Conservation (phyloP, 2,888 invertebrate genomes). For the Rhagophthalmus giganteus region DNA sequence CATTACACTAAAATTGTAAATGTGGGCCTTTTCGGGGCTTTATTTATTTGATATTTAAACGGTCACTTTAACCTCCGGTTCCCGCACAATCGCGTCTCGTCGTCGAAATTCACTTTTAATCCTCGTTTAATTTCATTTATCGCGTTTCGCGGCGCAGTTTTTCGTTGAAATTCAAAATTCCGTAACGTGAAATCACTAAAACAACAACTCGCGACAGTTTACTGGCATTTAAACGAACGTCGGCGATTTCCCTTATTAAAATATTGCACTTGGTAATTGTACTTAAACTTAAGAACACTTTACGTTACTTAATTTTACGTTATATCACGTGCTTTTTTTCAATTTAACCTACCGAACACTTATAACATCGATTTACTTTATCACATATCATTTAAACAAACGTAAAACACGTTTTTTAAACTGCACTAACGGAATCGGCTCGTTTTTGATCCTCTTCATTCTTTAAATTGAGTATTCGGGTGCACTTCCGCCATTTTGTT, state of each 20-base stretch:
- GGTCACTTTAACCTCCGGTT: constrained; percentile 2
- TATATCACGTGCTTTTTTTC: constrained; percentile 25
- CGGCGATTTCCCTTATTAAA: constrained; percentile 10
- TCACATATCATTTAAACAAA: constrained; percentile 27
- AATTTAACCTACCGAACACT: constrained; percentile 23
- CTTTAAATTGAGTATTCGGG: constrained; percentile 4
- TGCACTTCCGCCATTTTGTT: constrained; percentile 24
- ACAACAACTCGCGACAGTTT: too few species aligned
- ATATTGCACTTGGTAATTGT: constrained; percentile 22
- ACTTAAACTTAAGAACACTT: constrained; percentile 29
- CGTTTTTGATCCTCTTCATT: constrained; percentile 20
- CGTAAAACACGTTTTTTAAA: constrained; percentile 8
- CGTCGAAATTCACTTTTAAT: too few species aligned
- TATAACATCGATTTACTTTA: constrained; percentile 23
- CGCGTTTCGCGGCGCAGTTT: too few species aligned
- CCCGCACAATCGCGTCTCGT: too few species aligned
- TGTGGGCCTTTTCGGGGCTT: constrained; percentile 16
- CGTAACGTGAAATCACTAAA: too few species aligned
- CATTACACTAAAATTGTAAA: constrained; percentile 50
- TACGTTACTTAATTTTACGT: constrained; percentile 31
- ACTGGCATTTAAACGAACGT: constrained; percentile 6
- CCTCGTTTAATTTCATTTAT: too few species aligned
- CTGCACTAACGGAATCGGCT: neutral
- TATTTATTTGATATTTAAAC: constrained; percentile 2
- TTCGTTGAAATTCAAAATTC: too few species aligned